A percentile compares a stretch with the other conserved stretches of the same genome.
These are phyloP conservation scores for Xestia xanthographa DNA, from an alignment of 2,888 invertebrate genomes.

Conservation along the genomic window DNA sequence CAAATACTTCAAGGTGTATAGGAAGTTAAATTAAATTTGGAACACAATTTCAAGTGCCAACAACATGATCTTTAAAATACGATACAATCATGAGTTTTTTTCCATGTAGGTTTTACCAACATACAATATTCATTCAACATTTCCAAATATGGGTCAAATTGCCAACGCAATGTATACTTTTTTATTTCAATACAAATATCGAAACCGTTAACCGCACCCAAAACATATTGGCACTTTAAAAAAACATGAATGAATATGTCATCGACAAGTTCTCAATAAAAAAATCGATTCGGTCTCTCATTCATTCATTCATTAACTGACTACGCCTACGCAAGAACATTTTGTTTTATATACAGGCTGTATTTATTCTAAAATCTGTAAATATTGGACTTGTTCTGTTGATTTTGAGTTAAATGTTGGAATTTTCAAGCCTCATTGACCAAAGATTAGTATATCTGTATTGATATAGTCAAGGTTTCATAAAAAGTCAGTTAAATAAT, in stretches of 20 bases:
- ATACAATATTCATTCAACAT: constrained; percentile 41
- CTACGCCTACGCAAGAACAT: constrained; percentile 66
- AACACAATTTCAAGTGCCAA: constrained; percentile 6
- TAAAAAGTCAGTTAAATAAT: not conserved
- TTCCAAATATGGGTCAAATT: constrained; percentile 57
- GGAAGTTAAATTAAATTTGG: not conserved
- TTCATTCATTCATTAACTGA: constrained; percentile 66
- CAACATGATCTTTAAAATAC: constrained; percentile 19
- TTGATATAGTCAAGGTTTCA: not conserved
- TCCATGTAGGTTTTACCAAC: constrained; percentile 26
- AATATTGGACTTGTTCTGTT: constrained; percentile 30
- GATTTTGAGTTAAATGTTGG: not conserved
- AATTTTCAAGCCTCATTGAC: not conserved
- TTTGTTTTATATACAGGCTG: constrained; percentile 49
- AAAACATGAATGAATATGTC: constrained; percentile 64
- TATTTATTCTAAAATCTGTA: constrained; percentile 21
- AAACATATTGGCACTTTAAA: constrained; percentile 55
- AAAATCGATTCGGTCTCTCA: constrained; percentile 55
- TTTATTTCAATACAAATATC: constrained; percentile 47
- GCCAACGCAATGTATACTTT: constrained; percentile 38
- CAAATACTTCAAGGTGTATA: constrained; percentile 3
- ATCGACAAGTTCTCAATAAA: constrained; percentile 63
- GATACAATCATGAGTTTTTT: constrained; percentile 1
- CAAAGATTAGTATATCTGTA: not conserved
- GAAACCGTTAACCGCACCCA: constrained; percentile 60